Base-by-base conservation (phyloP, 1,140 invertebrate genomes). In the Pogonomyrmex barbatus region DNA sequence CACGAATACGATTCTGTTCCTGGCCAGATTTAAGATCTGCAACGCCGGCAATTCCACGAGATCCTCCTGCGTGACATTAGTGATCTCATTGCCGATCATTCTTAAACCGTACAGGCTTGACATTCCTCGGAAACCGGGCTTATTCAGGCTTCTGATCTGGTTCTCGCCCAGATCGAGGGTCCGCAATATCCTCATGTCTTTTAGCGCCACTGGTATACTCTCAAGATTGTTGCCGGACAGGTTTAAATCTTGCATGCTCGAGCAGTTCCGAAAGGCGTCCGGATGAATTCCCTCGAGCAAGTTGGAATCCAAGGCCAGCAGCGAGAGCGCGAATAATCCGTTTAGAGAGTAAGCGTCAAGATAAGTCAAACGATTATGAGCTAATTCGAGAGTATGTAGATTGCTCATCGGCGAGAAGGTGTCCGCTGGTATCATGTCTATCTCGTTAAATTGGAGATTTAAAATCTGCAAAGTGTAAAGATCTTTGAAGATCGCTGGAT, bases 91-190 rank as follows among this genome's bases (percentile, higher is more conserved):
- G 82, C 97, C 97, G 85, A 98, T 97, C 89, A 98, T 95, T 68
- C 97, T 95, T 70, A 98, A 94, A 6, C 97, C 97, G 86, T 97
- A 97, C 90, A 98, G 93, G 83, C 97, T 97, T 73, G 96, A 96
- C 95, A 99, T 96, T 4, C 98, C 98, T 79, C 97, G 96, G 93
- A 98, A 98, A 42, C 97, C 97, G 2, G 97, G 97, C 85, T 97
- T 97, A 86, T 97, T 96, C 79, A 99, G 94, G 76, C 96, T 96
- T 65, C 96, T 96, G 87, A 98, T 97, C 90, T 96, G 95, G 94
- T 98, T 98, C 92, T 98, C 97, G 50, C 97, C 97, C 65, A 98
- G 94, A 94, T 98, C 97, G 33, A 98, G 95, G 2, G 97, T 98
- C 92, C 96, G 97, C 81, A 98, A 94, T 92, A 97, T 96, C 86